Base-by-base conservation (phyloP, 2,888 invertebrate species). In the Fragum sueziense region DNA sequence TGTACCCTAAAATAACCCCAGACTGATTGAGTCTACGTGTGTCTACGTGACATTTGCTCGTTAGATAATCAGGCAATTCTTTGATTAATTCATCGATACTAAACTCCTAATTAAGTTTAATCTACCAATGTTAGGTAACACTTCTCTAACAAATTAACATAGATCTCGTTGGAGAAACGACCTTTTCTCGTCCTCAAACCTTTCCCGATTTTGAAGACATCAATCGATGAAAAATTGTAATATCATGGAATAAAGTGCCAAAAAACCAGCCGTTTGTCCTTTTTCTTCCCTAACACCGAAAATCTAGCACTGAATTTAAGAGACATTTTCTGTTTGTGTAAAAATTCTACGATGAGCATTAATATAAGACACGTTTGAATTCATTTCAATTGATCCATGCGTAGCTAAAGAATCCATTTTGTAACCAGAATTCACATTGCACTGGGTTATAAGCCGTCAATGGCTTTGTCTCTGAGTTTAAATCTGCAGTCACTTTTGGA, bases 401-500 rank as follows among this genome's bases (percentile, higher is more conserved):
- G 65, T 90, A 90, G 20, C 76, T 74, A 70, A 88, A 88, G 31
- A 91, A 86, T 17, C 87, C 88, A 69, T 88, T 84, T 29, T 82
- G 57, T 7, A 85, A 69, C 90, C 90, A 90, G 68, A 89, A 88
- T 51, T 86, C 79, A 75, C 91, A 91, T 61, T 90, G 85, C 14
- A 73, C 85, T n/a, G 85, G 77, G 61, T 89, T 82, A 70, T 87
- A 88, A 22, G 83, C 82, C 0, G 51, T 65, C 22, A 78, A 77
- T 3, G 71, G 34, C 29, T 74, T 76, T 20, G 88, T 84, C 20
- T 80, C 80, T n/a, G 65, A 41, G 9, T 80, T 80, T 22, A 90
- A 68, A 29, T 85, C 75, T 1, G 87, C 89, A 22, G 85, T 84
- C 17, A 75, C 83, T 25, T 79, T 82, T 0, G 89, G 88, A 69